A percentile compares a stretch with the other conserved stretches of the same genome.
These are phyloP conservation scores for Telmatochromis sp. DNA, from an alignment of 2,113 vertebrate species.

Conservation along the genomic window DNA sequence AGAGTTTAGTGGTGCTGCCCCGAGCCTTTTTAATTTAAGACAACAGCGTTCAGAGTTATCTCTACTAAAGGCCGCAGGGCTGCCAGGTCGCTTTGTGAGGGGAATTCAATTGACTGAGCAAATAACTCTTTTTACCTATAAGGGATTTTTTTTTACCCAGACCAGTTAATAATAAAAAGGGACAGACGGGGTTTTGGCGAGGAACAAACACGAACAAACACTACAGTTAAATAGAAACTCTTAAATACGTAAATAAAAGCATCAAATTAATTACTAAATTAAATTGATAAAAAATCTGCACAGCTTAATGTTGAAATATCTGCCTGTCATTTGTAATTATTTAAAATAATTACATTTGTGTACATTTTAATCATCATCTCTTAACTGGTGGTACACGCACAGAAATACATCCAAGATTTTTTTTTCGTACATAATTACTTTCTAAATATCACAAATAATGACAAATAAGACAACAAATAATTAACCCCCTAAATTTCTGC, in stretches of 20 bases:
- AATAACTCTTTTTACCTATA: slow-evolving; percentile 64
- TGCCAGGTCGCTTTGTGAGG: slow-evolving; percentile 25
- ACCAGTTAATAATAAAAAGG: slow-evolving; percentile 64
- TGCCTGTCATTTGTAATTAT: slow-evolving; percentile 23
- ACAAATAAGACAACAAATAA: slow-evolving; percentile 30
- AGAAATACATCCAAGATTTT: slow-evolving; percentile 14
- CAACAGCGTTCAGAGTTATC: slow-evolving; percentile 64
- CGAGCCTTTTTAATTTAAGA: slow-evolving; percentile 74
- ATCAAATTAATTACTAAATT: slow-evolving; percentile 7
- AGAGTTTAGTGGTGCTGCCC: slow-evolving; percentile 56
- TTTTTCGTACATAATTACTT: slow-evolving; percentile 15
- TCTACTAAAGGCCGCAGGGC: slow-evolving; percentile 46
- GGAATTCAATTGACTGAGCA: slow-evolving; percentile 70
- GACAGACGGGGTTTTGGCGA: slow-evolving; percentile 2
- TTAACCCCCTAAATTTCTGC: background rate
- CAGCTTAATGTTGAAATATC: background rate
- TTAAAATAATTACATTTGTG: slow-evolving; percentile 38
- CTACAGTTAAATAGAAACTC: background rate
- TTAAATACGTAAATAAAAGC: background rate
- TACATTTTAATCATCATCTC: slow-evolving; percentile 25
- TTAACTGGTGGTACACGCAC: background rate
- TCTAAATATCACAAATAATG: slow-evolving; percentile 33
- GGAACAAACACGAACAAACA: background rate
- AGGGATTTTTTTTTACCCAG: slow-evolving; percentile 54
- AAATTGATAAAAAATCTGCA: background rate